A percentile compares a stretch with the other conserved stretches of the same genome.
These are phyloP conservation scores for Sclerurus mexicanus DNA, from an alignment of 2,113 vertebrate species.

Conservation along the genomic window DNA sequence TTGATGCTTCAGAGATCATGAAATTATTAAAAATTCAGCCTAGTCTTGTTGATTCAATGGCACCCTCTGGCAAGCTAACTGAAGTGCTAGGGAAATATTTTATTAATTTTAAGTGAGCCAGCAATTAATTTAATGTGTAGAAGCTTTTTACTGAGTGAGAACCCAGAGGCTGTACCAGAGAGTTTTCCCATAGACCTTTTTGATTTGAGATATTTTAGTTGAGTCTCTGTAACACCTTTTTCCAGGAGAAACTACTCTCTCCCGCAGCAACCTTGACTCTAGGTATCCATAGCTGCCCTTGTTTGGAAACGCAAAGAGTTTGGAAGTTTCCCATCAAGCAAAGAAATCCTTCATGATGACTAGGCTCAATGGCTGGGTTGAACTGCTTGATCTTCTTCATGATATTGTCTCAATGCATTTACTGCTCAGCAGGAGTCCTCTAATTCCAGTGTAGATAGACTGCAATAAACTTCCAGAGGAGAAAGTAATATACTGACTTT, in stretches of 20 bases:
- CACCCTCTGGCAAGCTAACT: constrained; percentile 36
- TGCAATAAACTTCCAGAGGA: constrained; percentile 43
- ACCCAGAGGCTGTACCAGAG: neutral
- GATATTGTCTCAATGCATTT: constrained; percentile 32
- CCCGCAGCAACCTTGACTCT: neutral
- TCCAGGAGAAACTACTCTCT: neutral
- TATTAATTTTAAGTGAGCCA: constrained; percentile 26
- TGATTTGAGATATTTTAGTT: neutral
- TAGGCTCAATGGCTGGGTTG: neutral
- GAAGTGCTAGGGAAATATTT: constrained; percentile 42
- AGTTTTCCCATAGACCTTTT: neutral
- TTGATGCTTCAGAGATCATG: constrained; percentile 3
- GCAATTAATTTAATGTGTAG: neutral
- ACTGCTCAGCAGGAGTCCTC: constrained; percentile 38
- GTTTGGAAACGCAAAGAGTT: neutral
- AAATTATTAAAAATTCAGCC: constrained; percentile 41
- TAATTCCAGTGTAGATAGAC: constrained; percentile 25
- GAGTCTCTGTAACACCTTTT: neutral
- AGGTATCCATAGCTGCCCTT: neutral
- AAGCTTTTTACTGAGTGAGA: neutral
- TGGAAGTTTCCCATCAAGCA: neutral
- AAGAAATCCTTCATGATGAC: neutral
- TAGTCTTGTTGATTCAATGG: constrained; percentile 42
- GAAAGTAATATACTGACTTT: constrained; percentile 66
- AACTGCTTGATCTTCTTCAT: constrained; percentile 19